Conservation (phyloP, 1,140 invertebrate genomes). For the Daktulosphaira vitifoliae region DNA sequence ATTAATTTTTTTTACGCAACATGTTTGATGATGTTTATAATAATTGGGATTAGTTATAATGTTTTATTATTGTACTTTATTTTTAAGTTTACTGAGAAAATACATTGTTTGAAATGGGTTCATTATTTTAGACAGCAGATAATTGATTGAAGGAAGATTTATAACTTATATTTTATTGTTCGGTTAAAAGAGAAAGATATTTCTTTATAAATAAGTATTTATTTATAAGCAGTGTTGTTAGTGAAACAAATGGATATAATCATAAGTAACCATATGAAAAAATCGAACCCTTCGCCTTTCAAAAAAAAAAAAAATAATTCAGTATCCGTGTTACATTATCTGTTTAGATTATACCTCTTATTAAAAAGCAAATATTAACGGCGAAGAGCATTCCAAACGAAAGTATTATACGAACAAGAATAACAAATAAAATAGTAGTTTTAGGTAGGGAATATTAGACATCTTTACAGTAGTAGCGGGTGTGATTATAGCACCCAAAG, state of each 20-base stretch:
- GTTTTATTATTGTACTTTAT: too few species aligned
- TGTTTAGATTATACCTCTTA: background rate
- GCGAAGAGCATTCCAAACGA: slow-evolving; percentile 19
- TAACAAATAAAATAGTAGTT: slow-evolving; percentile 18
- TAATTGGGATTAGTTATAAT: too few species aligned
- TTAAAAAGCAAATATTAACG: background rate
- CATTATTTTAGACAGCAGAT: slow-evolving; percentile 14
- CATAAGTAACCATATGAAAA: background rate
- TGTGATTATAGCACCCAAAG: slow-evolving; percentile 28
- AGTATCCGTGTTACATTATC: background rate
- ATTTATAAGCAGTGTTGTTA: background rate
- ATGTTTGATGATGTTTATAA: too few species aligned
- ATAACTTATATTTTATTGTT: background rate
- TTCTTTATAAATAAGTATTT: background rate
- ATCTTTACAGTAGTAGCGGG: slow-evolving; percentile 10
- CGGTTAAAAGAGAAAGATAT: slow-evolving; percentile 19
- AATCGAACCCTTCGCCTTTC: slow-evolving; percentile 28
- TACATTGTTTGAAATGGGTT: background rate
- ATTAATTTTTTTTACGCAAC: too few species aligned
- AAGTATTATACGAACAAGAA: slow-evolving; percentile 11
- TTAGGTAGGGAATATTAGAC: slow-evolving; percentile 26
- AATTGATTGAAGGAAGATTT: slow-evolving; percentile 3
- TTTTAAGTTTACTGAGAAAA: too few species aligned
- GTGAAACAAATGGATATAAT: slow-evolving; percentile 14
- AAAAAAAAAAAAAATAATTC: slow-evolving; percentile 16